Evolutionary conservation across 2,797 vertebrate genomes (phyloP).

Genomic region (Cynopterus sphinx): DNA sequence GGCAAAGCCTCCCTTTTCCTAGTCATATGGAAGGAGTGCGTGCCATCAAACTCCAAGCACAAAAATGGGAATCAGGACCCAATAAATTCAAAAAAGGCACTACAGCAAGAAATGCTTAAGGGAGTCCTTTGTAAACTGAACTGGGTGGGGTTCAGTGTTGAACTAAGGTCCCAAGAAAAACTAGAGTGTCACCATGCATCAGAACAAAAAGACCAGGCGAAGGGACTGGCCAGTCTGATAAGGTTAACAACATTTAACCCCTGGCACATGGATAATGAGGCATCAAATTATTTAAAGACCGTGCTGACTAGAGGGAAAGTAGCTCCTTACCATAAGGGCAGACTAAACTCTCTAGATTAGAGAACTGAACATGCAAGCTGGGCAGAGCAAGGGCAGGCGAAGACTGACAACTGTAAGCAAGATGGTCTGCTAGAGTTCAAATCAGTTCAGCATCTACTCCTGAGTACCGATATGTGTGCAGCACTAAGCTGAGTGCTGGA

Average conservation of each 20-base stretch:
- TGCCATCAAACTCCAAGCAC: neutral
- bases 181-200: neutral
- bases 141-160: neutral
- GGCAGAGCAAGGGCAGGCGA: neutral
- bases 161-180: neutral
- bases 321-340: neutral
- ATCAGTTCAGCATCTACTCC: neutral
- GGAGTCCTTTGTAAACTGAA: neutral
- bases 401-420: neutral
- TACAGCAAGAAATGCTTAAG: neutral
- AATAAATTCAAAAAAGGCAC: neutral
- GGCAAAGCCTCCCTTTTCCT: neutral
- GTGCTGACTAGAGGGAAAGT: neutral
- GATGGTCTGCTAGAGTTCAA: neutral
- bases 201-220: neutral
- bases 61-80: neutral
- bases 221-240: neutral
- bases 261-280: neutral
- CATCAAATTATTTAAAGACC: slow-evolving; percentile 1
- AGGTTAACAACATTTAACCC: neutral
- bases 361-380: neutral
- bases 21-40: neutral
- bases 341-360: neutral
- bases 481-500: neutral
- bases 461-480: neutral